These are phyloP conservation scores for Okapia johnstoni DNA, from an alignment of 2,113 vertebrate species.

Conservation along the genomic window DNA sequence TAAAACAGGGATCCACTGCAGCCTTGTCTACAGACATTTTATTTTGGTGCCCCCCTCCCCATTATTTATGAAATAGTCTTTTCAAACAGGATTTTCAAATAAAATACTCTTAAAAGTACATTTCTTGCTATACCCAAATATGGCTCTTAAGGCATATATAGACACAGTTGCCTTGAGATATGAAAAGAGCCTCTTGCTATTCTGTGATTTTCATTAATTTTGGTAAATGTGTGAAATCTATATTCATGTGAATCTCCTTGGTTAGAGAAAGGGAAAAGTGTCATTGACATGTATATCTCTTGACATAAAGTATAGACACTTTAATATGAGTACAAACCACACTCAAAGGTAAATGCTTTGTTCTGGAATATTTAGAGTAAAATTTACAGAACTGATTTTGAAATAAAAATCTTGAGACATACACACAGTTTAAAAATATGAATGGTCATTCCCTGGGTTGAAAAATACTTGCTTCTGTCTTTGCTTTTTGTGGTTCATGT, in stretches of 20 bases:
- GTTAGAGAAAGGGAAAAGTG: not conserved
- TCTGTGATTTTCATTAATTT: not conserved
- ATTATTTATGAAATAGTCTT: not conserved
- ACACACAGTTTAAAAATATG: not conserved
- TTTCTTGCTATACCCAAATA: not conserved
- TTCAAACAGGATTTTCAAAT: not conserved
- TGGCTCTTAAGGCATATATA: not conserved
- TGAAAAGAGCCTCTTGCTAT: not conserved
- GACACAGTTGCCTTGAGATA: not conserved
- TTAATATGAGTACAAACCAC: too few species aligned
- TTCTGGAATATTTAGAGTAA: not conserved
- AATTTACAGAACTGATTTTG: not conserved
- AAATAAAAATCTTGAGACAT: not conserved
- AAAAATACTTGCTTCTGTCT: not conserved
- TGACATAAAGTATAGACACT: fast-evolving
- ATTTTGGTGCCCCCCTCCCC: not conserved
- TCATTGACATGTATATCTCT: too few species aligned
- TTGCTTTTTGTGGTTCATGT: not conserved
- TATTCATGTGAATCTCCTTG: not conserved
- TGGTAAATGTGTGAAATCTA: not conserved
- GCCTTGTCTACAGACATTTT: not conserved
- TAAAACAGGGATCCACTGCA: too few species aligned
- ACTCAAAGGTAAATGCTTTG: not conserved
- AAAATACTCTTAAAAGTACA: not conserved
- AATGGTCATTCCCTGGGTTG: not conserved